Conservation (phyloP, 1,140 invertebrate species). For the Nasonia vitripennis region DNA sequence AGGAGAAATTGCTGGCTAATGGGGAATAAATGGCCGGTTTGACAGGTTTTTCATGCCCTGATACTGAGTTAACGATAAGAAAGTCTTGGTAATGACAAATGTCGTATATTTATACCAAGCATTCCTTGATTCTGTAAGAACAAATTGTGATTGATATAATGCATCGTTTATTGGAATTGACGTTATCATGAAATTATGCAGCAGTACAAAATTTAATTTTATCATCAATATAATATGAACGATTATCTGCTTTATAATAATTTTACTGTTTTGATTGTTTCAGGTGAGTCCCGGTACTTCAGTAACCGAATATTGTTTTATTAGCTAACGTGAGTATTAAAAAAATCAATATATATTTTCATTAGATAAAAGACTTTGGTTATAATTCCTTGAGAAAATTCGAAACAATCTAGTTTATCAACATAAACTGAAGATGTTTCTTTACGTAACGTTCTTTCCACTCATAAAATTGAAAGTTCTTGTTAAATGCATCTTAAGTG, state of each 20-base stretch:
- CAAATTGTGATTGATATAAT: no score
- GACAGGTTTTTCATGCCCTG: not conserved
- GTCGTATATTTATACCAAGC: not conserved
- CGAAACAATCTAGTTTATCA: no score
- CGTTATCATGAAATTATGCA: no score
- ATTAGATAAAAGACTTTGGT: no score
- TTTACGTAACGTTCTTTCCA: not conserved
- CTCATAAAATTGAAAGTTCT: constrained; percentile 5
- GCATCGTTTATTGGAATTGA: no score
- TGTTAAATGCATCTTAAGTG: not conserved
- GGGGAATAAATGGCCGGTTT: not conserved
- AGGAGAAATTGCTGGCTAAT: not conserved
- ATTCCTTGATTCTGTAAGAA: not conserved
- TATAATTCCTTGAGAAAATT: no score
- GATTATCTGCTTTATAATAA: not conserved
- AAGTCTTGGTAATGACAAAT: not conserved
- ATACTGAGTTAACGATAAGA: not conserved
- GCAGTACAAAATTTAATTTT: no score
- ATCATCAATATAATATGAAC: no score
- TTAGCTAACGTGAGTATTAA: no score
- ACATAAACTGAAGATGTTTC: not conserved
- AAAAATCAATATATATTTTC: no score
- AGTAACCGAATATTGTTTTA: no score
- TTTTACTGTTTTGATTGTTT: constrained; percentile 18
- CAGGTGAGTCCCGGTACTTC: constrained; percentile 20